A percentile compares a stretch with the other conserved stretches of the same genome.
Conservation (phyloP, 2,888 invertebrate genomes). For the Mimumesa dahlbomi region DNA sequence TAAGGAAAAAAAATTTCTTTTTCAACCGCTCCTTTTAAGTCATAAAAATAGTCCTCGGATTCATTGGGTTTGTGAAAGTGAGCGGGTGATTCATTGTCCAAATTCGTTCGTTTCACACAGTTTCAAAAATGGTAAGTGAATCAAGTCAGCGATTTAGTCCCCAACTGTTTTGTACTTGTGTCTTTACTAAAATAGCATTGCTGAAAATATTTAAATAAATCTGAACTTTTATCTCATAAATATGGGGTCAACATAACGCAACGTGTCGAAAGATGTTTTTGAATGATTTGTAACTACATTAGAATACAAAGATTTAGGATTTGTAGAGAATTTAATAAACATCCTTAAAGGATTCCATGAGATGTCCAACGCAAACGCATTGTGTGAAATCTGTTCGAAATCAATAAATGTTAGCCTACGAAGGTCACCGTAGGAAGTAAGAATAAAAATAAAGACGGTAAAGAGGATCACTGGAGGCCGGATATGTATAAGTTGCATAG, state of each 20-base stretch:
- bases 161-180: not conserved
- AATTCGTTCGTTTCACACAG: not conserved
- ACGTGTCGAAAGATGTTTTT: not conserved
- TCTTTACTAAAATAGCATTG: no score
- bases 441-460: conserved; percentile 26
- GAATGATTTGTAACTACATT: not conserved
- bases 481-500: not conserved
- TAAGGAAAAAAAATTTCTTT: not conserved
- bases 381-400: conserved; percentile 18
- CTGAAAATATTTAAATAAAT: no score
- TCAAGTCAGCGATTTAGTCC: not conserved
- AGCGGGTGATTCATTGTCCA: not conserved
- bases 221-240: no score
- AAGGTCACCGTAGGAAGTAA: conserved; percentile 32
- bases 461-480: not conserved
- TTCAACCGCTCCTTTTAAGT: not conserved
- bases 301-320: not conserved
- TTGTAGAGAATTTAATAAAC: not conserved
- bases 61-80: not conserved
- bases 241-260: no score
- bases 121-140: not conserved
- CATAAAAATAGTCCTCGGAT: not conserved
- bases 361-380: not conserved
- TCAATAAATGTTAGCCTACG: conserved; percentile 31
- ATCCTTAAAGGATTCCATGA: not conserved